phyloP scores from a whole-genome alignment of 2,113 vertebrate genomes.

The human (Homo sapiens) region GRCh38 chr13:50247001-50247500 shows the following conservation, averaged over 20 bases:
- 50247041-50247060: not conserved
- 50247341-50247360: conserved; percentile 36
- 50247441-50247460: conserved; percentile 1
- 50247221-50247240: not conserved
- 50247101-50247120: not conserved
- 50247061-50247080: not conserved
- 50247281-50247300: conserved; percentile 48
- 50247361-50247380: not conserved
- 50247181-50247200: conserved; percentile 38
- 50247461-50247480: conserved; percentile 31
- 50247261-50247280: conserved; percentile 5
- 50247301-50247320: conserved; percentile 42
- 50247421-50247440: not conserved
- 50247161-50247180: conserved; percentile 1
- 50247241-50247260: not conserved
- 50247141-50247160: not conserved
- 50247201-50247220: not conserved
- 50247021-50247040: conserved; percentile 43
- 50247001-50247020: conserved; percentile 6
- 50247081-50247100: conserved; percentile 14
- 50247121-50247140: conserved; percentile 24
- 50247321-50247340: conserved; percentile 46
- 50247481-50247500: not conserved
- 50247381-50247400: not conserved
- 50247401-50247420: conserved; percentile 23